Evolutionary conservation across 2,888 invertebrate genomes (phyloP).

Genomic region (Saturnia japonica): DNA sequence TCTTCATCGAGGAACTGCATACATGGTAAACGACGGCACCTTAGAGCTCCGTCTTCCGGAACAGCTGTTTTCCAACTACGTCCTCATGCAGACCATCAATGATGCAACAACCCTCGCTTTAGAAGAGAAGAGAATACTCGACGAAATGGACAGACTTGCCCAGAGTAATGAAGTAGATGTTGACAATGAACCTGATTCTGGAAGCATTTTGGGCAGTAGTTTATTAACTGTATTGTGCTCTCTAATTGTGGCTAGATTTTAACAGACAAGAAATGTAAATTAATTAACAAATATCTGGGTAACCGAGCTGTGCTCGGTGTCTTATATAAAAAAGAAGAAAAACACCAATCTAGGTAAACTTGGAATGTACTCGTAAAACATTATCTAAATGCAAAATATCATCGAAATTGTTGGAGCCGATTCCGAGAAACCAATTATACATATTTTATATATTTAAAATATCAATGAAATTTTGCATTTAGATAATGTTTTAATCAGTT

Average conservation of each 20-base stretch:
- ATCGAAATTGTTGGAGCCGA: no score
- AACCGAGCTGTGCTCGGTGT: no score
- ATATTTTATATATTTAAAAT: no score
- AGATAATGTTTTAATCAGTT: no score
- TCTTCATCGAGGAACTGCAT: conserved; percentile 55
- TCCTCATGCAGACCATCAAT: conserved; percentile 88
- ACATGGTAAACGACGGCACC: conserved; percentile 54
- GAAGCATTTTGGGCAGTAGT: conserved; percentile 28
- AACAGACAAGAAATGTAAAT: not conserved
- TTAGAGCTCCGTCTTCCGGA: conserved; percentile 61
- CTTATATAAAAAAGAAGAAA: no score
- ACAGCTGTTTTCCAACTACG: conserved; percentile 80
- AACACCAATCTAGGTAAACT: no score
- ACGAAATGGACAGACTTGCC: conserved; percentile 71
- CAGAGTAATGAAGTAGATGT: conserved; percentile 65
- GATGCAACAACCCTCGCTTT: conserved; percentile 82
- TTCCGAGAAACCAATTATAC: no score
- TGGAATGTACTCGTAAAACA: no score
- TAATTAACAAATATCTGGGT: no score
- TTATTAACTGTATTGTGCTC: conserved; percentile 30
- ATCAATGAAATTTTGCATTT: no score
- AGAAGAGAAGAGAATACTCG: conserved; percentile 77
- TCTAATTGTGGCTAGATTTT: conserved; percentile 24
- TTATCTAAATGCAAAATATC: no score
- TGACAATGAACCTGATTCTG: conserved; percentile 51